phyloP scores from a whole-genome alignment of 1,140 invertebrate species.

The Drosophila sp. region DNA sequence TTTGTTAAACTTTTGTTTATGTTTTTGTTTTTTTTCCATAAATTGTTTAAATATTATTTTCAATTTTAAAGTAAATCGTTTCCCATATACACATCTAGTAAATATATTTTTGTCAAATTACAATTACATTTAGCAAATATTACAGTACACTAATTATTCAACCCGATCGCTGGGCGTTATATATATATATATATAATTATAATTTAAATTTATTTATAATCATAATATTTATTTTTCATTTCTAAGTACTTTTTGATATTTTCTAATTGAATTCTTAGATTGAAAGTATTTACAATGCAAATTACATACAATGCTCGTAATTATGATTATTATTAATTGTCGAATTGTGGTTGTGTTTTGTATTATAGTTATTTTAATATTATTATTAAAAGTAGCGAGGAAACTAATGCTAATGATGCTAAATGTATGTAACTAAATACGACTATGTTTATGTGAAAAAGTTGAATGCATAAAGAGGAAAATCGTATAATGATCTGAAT shows the following conservation, averaged over 20 bases:
- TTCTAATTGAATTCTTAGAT: conserved; percentile 67
- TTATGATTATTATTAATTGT: conserved; percentile 47
- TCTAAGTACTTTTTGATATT: conserved; percentile 34
- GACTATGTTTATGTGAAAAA: conserved; percentile 36
- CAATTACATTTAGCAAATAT: conserved; percentile 71
- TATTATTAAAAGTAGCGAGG: conserved; percentile 47
- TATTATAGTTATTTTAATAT: conserved; percentile 24
- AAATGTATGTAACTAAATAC: conserved; percentile 40
- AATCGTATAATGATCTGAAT: neutral
- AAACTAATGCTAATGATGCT: conserved; percentile 68
- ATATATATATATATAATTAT: conserved; percentile 50
- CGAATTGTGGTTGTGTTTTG: conserved; percentile 22
- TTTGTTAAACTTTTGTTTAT: conserved; percentile 26
- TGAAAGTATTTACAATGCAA: conserved; percentile 73
- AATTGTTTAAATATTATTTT: conserved; percentile 74
- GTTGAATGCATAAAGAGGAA: conserved; percentile 27
- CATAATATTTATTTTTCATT: conserved; percentile 27
- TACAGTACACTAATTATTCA: conserved; percentile 66
- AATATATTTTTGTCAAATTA: conserved; percentile 63
- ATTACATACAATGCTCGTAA: conserved; percentile 40
- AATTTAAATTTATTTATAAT: conserved; percentile 45
- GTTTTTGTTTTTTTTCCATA: conserved; percentile 45
- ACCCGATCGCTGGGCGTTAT: conserved; percentile 27
- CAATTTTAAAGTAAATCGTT: conserved; percentile 84
- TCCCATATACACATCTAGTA: conserved; percentile 84